Base-by-base conservation (phyloP, 1,140 invertebrate genomes). In the Drosophila sechellia region DNA sequence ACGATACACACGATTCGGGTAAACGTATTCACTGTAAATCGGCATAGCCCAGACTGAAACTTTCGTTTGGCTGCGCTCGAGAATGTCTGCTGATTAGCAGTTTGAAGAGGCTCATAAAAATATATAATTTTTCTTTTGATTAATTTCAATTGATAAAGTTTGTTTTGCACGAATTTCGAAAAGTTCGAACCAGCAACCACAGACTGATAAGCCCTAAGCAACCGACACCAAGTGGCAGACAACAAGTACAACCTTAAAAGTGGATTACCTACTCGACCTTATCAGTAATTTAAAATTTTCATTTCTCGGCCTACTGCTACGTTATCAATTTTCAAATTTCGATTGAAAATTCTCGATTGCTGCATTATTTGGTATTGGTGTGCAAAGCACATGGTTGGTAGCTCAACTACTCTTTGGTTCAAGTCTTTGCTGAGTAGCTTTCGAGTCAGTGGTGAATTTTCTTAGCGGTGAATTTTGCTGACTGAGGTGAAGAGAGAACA, bases 131-230 rank as follows among this genome's bases (percentile, higher is more conserved):
- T 60, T 31, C 31, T 64, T 43, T 45, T 46, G 83, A 86, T 87
- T 86, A 81, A 55, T 59, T 81, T 63, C 56, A 71, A 83, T 87
- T 86, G 83, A 86, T 85, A 85, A 85, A 56, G 61, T 58, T 76
- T 73, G 70, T 77, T 77, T 77, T 70, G 66, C 66, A 70, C 34
- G 43, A 65, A 37, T 78, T 72, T 64, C 37, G 34, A 42, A 57
- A 53, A 12, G 64, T 52, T 52, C 35, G 25, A 48, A 50, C 43
- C 57, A 55, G 27, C 46, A 68, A 20, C 17, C 17, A 49, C 40
- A n/a, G 25, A 27, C 46, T 66, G 72, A 76, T 76, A 76, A 76
- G 71, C 5, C 22, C 40, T 54, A 20, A 37, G 56, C 48, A 57
- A 22, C 25, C 37, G 13, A 57, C 22, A 17, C 27, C 31, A 43